Evolutionary conservation across 2,113 vertebrate species (phyloP), one percentile per base, ranked within the genome.

Genomic region (Odocoileus hemionus): DNA sequence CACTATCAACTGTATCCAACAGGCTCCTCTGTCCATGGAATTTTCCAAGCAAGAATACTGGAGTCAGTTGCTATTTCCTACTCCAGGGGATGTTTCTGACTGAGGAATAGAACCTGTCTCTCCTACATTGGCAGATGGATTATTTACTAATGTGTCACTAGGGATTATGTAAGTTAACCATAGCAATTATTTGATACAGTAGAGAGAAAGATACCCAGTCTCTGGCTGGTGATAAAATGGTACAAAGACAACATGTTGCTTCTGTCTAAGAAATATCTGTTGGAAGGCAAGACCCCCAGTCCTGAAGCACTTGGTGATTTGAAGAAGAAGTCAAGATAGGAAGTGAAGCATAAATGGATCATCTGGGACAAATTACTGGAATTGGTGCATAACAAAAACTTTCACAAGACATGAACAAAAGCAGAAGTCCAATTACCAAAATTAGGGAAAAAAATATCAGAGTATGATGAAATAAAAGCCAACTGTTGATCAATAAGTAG

Each of bases 391-490:
- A 50, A 61, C 25, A 94, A 89, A 84, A 14, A 14, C 50, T 61
- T 12, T 95, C 74, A 92, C 21, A 94, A 61, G 26, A 7, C 52
- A 45, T 5, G 14, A 70, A 74, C 3, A 80, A 93, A 97, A 97
- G 74, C 88, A 95, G 95, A 97, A 96, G 74, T 92, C 14, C 26
- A 86, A 3, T 93, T 95, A 94, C 85, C 55, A 54, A 76, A 96
- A 94, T 0, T 21, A 10, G 47, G 30, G 28, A 3, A 52, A n/a
- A 26, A 25, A 70, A 30, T 9, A 76, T 33, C 45, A 13, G 7
- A 78, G 23, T 64, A 61, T 80, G 16, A 25, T 52, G 93, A 36
- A 96, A 90, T 92, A 45, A 92, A 91, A 89, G 23, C 15, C 74
- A 91, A 50, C 28, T 80, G 14, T 91, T 89, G 52, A 23, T 89